Percentiles rank a stretch among this genome's conserved stretches.
phyloP scores from a whole-genome alignment of 2,888 invertebrate genomes.

The Hydraecia micacea region DNA sequence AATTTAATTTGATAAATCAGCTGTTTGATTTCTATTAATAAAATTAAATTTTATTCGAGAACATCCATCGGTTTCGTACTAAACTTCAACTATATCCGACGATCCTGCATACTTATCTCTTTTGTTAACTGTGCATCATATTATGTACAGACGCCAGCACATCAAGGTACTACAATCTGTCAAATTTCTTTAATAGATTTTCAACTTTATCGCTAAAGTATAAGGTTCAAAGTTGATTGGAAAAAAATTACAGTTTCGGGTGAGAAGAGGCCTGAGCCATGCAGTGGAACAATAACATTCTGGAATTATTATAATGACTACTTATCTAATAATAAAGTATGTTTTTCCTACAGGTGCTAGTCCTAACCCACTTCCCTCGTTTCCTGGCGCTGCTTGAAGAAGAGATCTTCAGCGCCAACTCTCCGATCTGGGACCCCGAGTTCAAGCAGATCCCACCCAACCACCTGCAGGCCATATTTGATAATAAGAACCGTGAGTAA shows the following conservation, averaged over 20 bases:
- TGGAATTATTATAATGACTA: background rate
- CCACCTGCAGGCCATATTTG: conserved; percentile 91
- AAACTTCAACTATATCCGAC: no score
- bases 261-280: background rate
- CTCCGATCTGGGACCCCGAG: conserved; percentile 98
- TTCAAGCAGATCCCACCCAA: conserved; percentile 94
- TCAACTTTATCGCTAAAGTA: no score
- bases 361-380: conserved; percentile 97
- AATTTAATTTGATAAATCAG: no score
- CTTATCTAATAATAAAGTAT: background rate
- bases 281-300: background rate
- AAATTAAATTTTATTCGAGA: no score
- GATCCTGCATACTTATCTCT: no score
- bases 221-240: no score
- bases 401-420: conserved; percentile 95
- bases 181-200: no score
- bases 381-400: conserved; percentile 97
- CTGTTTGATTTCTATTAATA: no score
- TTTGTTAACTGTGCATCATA: no score
- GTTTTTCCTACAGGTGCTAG: conserved; percentile 88
- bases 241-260: no score
- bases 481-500: conserved; percentile 87
- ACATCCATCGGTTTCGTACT: no score
- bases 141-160: background rate
- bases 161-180: no score